Conservation (phyloP, 92 coral and sea anemone species). For the Virgularia gustaviana region DNA sequence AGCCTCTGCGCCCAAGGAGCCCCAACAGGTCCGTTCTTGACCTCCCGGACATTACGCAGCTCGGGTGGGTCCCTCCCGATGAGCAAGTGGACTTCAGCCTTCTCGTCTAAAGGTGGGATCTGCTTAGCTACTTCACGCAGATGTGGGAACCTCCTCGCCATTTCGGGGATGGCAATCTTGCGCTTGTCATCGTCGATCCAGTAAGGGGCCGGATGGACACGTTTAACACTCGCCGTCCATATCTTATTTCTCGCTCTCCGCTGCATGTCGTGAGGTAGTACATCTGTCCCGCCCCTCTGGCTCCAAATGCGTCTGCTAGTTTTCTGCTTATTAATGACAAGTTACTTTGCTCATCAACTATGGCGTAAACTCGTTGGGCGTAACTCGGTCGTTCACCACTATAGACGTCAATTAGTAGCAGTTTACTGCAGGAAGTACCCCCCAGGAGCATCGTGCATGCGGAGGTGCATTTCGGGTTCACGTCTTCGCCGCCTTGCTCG, state of each 20-base stretch:
- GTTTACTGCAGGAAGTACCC: slow-evolving; percentile 6
- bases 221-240: slow-evolving; percentile 14
- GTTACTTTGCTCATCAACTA: slow-evolving; percentile 20
- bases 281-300: neutral
- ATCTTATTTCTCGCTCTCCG: slow-evolving; percentile 15
- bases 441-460: neutral
- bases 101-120: slow-evolving; percentile 7
- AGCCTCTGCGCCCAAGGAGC: slow-evolving; percentile 28
- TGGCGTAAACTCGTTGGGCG: slow-evolving; percentile 8
- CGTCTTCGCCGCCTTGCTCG: neutral
- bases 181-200: neutral
- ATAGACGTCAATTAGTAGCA: slow-evolving; percentile 12
- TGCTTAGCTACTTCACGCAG: slow-evolving; percentile 9
- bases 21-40: slow-evolving; percentile 14
- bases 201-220: slow-evolving; percentile 15
- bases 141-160: no score
- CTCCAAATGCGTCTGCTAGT: neutral
- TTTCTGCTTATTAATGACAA: slow-evolving; percentile 11
- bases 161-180: slow-evolving; percentile 19
- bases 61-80: slow-evolving; percentile 10
- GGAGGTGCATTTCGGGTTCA: slow-evolving; percentile 7
- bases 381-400: neutral
- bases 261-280: slow-evolving; percentile 5
- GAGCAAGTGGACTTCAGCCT: neutral
- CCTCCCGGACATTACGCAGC: neutral